Evolutionary conservation across 2,888 invertebrate species (phyloP).

Genomic region (Encarsia formosa): DNA sequence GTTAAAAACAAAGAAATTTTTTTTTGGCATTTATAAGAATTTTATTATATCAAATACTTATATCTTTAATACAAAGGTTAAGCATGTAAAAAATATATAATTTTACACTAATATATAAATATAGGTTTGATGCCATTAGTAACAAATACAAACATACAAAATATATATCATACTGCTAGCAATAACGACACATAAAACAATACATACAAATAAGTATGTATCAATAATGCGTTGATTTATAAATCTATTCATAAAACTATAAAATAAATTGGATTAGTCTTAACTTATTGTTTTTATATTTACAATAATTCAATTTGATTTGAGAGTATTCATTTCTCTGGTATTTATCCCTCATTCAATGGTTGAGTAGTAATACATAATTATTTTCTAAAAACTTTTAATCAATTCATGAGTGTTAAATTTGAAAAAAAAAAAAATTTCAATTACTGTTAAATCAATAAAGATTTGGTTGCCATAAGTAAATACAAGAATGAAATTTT

Average conservation of each 20-base stretch:
- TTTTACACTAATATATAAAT: neutral
- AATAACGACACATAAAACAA: slow-evolving; percentile 11
- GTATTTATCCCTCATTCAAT: too few relatives aligned
- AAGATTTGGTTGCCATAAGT: too few relatives aligned
- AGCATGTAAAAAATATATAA: slow-evolving; percentile 11
- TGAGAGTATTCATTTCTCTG: too few relatives aligned
- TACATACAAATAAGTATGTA: slow-evolving; percentile 21
- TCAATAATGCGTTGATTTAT: slow-evolving; percentile 17
- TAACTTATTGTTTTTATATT: slow-evolving; percentile 27
- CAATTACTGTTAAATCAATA: too few relatives aligned
- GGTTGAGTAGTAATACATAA: too few relatives aligned
- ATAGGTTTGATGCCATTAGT: slow-evolving; percentile 5
- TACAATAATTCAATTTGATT: slow-evolving; percentile 27
- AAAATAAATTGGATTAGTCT: slow-evolving; percentile 29
- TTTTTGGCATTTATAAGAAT: slow-evolving; percentile 11
- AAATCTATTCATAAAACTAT: slow-evolving; percentile 32
- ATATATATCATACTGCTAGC: neutral
- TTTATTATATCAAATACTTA: slow-evolving; percentile 8
- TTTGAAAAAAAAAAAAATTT: too few relatives aligned
- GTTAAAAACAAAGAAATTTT: neutral
- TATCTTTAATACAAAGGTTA: slow-evolving; percentile 12
- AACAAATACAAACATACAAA: slow-evolving; percentile 18
- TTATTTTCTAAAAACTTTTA: too few relatives aligned
- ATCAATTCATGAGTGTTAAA: too few relatives aligned
- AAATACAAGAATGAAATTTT: too few relatives aligned